Conservation (phyloP, 2,113 vertebrate species). For the Sterrhoptilus dennistouni region DNA sequence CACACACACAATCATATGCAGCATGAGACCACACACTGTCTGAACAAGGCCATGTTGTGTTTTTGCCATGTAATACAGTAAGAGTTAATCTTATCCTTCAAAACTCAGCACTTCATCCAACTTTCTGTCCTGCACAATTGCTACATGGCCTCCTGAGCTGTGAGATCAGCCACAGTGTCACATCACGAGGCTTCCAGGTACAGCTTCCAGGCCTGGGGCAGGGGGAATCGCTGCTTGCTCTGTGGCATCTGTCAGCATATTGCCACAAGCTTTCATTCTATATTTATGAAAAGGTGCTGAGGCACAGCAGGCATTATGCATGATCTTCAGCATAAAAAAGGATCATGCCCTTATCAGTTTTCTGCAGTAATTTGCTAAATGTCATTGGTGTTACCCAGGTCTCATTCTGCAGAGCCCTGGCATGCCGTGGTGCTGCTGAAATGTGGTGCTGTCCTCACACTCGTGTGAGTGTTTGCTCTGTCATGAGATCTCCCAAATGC, state of each 20-base stretch:
- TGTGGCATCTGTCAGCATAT: constrained; percentile 21
- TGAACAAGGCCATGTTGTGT: fast-evolving
- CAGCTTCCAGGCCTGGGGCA: not conserved
- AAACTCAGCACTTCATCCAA: not conserved
- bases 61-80: fast-evolving
- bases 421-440: not conserved
- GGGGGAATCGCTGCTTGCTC: not conserved
- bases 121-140: not conserved
- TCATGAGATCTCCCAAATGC: not conserved
- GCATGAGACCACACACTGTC: not conserved
- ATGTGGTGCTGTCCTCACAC: not conserved
- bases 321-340: constrained; percentile 29
- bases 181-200: not conserved
- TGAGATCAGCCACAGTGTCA: not conserved
- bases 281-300: constrained; percentile 34
- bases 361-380: constrained; percentile 29
- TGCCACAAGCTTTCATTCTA: constrained; percentile 2
- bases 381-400: constrained; percentile 11
- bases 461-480: not conserved
- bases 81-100: not conserved
- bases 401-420: constrained; percentile 11
- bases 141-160: not conserved
- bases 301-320: constrained; percentile 12
- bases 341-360: constrained; percentile 54
- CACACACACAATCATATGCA: not conserved